Percentiles rank a stretch among this genome's conserved stretches.
Conservation (phyloP, 2,113 vertebrate species). For the Chionomys nivalis region DNA sequence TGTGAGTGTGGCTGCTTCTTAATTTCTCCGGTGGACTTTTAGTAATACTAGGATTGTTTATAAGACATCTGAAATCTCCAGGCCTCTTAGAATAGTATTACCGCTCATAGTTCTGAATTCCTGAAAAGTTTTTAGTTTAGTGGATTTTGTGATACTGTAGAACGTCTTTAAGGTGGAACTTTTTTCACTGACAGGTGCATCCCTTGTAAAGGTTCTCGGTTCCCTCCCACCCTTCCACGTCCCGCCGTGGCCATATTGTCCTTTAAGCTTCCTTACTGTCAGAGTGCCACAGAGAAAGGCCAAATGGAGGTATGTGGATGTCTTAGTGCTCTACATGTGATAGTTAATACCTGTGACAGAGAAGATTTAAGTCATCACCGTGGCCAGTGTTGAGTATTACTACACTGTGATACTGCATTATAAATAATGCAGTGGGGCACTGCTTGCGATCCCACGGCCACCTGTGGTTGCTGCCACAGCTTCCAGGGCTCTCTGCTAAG, state of each 20-base stretch:
- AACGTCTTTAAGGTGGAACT: not conserved
- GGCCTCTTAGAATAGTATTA: not conserved
- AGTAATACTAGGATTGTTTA: not conserved
- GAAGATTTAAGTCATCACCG: not conserved
- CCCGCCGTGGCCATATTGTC: slow-evolving; percentile 94
- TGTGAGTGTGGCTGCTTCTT: not conserved
- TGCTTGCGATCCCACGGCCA: not conserved
- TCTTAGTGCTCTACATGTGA: slow-evolving; percentile 8
- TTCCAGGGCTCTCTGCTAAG: not conserved
- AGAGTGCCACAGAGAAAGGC: slow-evolving; percentile 95
- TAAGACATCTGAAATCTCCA: not conserved
- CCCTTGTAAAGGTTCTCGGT: slow-evolving; percentile 96
- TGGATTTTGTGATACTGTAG: not conserved
- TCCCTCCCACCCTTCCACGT: slow-evolving; percentile 95
- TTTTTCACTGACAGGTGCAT: slow-evolving; percentile 91
- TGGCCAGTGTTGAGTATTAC: not conserved
- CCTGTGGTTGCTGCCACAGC: not conserved
- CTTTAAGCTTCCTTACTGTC: slow-evolving; percentile 95
- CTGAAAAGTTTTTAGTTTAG: not conserved
- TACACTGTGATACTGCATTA: not conserved
- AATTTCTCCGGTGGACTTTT: not conserved
- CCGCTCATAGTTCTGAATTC: not conserved
- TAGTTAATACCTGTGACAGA: not conserved
- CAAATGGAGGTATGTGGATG: slow-evolving; percentile 95
- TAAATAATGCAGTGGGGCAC: not conserved